phyloP scores from a whole-genome alignment of 2,888 invertebrate genomes.

The Stratiomys singularior region DNA sequence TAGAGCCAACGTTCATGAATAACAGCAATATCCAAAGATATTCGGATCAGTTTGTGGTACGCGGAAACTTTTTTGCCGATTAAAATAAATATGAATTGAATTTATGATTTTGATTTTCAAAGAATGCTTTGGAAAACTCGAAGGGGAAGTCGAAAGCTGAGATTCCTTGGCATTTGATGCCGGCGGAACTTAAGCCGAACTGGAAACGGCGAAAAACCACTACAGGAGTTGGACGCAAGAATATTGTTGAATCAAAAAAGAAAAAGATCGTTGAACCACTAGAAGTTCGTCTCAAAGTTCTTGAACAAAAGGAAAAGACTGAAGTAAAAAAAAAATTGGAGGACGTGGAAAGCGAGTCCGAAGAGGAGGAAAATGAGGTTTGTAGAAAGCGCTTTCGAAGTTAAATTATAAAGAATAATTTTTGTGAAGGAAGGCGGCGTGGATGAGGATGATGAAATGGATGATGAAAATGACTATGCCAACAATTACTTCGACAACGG shows the following conservation, averaged over 20 bases:
- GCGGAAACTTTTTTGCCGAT: not conserved
- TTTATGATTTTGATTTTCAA: not conserved
- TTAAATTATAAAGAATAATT: not conserved
- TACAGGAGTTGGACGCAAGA: not conserved
- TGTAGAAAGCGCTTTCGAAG: not conserved
- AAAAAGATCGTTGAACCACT: constrained; percentile 59
- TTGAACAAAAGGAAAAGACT: constrained; percentile 73
- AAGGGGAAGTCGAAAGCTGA: constrained; percentile 60
- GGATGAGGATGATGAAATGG: constrained; percentile 80
- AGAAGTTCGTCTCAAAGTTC: constrained; percentile 69
- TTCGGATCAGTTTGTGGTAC: constrained; percentile 57
- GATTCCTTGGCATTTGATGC: constrained; percentile 71
- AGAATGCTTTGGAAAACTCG: constrained; percentile 58
- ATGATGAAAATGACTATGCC: constrained; percentile 88
- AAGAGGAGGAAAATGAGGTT: constrained; percentile 59
- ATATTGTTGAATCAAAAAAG: not conserved
- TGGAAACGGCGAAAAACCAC: constrained; percentile 62
- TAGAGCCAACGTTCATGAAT: constrained; percentile 55
- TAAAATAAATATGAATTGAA: too few relatives aligned
- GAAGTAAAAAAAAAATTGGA: constrained; percentile 70
- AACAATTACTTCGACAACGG: constrained; percentile 91
- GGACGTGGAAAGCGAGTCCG: constrained; percentile 73
- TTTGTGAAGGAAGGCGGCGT: constrained; percentile 52
- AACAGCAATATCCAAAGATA: constrained; percentile 54
- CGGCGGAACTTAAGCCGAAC: constrained; percentile 71